Percentiles rank a stretch among this genome's conserved stretches.
Conservation (phyloP, 2,888 invertebrate genomes). For the Amphimallon solstitiale region DNA sequence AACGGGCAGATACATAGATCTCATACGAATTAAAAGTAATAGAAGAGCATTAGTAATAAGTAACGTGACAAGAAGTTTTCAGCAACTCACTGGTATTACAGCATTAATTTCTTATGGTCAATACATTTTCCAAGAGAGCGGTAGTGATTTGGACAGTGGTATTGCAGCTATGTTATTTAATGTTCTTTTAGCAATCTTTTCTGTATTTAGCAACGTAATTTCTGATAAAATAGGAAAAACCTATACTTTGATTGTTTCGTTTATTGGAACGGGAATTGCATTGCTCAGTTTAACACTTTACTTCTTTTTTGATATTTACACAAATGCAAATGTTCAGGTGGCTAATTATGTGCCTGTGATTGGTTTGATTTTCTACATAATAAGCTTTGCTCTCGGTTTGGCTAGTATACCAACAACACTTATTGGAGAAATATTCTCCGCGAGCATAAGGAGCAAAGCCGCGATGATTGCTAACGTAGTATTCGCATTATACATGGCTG, state of each 20-base stretch:
- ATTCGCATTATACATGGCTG: constrained; percentile 48
- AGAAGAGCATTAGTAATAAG: constrained; percentile 52
- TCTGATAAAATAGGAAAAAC: constrained; percentile 52
- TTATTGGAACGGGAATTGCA: constrained; percentile 44
- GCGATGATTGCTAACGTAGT: constrained; percentile 48
- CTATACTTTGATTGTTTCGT: constrained; percentile 48
- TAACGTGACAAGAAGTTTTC: constrained; percentile 52
- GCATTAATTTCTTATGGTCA: constrained; percentile 53
- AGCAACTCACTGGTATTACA: constrained; percentile 54
- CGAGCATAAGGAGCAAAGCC: constrained; percentile 53
- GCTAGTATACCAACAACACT: constrained; percentile 40
- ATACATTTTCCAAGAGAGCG: constrained; percentile 55
- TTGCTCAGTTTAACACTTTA: constrained; percentile 47
- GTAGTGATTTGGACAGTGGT: constrained; percentile 49
- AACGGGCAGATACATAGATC: constrained; percentile 53
- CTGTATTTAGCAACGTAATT: constrained; percentile 41
- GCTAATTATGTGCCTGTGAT: constrained; percentile 51
- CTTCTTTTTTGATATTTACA: constrained; percentile 48
- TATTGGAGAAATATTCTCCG: constrained; percentile 48
- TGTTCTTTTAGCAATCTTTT: constrained; percentile 38
- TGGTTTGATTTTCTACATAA: constrained; percentile 46
- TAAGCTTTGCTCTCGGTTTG: constrained; percentile 33
- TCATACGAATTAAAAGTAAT: constrained; percentile 52
- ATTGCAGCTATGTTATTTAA: constrained; percentile 51
- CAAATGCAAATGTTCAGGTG: constrained; percentile 41